A percentile compares a stretch with the other conserved stretches of the same genome.
phyloP scores from a whole-genome alignment of 2,797 vertebrate genomes.

The Sebastes goodei region DNA sequence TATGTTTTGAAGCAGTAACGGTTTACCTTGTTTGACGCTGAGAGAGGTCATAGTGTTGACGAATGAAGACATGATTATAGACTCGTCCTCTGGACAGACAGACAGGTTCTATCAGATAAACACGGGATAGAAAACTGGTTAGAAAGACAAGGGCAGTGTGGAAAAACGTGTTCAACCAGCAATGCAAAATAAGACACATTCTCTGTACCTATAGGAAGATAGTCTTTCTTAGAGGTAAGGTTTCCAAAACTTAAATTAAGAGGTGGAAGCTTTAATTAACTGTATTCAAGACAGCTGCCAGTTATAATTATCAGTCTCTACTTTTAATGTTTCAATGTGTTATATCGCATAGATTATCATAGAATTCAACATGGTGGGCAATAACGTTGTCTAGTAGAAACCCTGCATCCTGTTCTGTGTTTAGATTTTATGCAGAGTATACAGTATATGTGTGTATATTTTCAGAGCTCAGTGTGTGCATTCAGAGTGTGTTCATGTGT shows the following conservation, averaged over 20 bases:
- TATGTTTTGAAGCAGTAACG: neutral
- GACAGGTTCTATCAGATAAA: slow-evolving; percentile 89
- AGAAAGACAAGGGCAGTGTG: neutral
- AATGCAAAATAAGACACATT: no score
- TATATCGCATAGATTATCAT: no score
- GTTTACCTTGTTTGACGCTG: slow-evolving; percentile 95
- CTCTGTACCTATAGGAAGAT: no score
- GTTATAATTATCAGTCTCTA: neutral
- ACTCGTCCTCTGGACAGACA: slow-evolving; percentile 98
- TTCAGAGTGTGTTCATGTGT: neutral
- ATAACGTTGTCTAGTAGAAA: neutral
- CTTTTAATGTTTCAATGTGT: neutral
- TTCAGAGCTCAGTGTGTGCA: no score
- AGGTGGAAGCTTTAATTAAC: no score
- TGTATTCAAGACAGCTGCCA: neutral
- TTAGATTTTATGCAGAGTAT: no score
- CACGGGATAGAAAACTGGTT: neutral
- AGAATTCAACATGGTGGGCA: neutral
- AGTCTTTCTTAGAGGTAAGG: neutral
- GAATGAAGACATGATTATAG: slow-evolving; percentile 99
- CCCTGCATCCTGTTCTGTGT: neutral
- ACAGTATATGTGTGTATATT: neutral
- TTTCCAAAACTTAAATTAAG: neutral
- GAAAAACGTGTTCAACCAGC: slow-evolving; percentile 45
- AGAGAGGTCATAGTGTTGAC: slow-evolving; percentile 99